Evolutionary conservation across 2,113 vertebrate species (phyloP).

Genomic region (Cheirogaleus medius): DNA sequence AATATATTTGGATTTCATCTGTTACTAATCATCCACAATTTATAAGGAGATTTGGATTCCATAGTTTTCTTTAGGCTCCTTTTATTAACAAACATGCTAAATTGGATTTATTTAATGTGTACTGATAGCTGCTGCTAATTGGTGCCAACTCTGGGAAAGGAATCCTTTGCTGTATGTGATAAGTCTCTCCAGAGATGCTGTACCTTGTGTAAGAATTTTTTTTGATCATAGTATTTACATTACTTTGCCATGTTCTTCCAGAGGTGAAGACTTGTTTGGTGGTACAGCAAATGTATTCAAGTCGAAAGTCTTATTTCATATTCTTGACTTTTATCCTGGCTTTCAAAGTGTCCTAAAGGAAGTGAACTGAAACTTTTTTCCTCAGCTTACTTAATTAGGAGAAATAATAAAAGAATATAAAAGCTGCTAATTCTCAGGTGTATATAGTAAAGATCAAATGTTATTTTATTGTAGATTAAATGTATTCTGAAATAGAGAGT

Average conservation of each 20-base stretch:
- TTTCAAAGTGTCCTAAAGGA: background rate
- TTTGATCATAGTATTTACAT: background rate
- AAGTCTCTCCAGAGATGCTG: background rate
- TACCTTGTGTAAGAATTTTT: background rate
- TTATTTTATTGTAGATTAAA: background rate
- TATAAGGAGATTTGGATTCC: background rate
- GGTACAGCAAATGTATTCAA: slow-evolving; percentile 25
- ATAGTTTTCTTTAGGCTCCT: background rate
- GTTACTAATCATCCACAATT: background rate
- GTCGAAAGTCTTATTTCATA: background rate
- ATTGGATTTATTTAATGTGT: background rate
- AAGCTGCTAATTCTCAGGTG: background rate
- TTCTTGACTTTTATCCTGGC: background rate
- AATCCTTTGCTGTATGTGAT: background rate
- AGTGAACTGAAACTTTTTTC: background rate
- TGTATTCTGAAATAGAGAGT: background rate
- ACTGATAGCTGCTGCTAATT: background rate
- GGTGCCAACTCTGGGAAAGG: background rate
- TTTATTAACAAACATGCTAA: background rate
- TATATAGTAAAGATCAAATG: background rate
- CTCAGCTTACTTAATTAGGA: background rate
- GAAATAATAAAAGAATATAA: background rate
- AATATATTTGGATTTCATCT: background rate
- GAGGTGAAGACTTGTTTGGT: background rate
- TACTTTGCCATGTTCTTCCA: background rate